A percentile compares a stretch with the other conserved stretches of the same genome.
Conservation (phyloP, 2,888 invertebrate species). For the Therioaphis trifolii region DNA sequence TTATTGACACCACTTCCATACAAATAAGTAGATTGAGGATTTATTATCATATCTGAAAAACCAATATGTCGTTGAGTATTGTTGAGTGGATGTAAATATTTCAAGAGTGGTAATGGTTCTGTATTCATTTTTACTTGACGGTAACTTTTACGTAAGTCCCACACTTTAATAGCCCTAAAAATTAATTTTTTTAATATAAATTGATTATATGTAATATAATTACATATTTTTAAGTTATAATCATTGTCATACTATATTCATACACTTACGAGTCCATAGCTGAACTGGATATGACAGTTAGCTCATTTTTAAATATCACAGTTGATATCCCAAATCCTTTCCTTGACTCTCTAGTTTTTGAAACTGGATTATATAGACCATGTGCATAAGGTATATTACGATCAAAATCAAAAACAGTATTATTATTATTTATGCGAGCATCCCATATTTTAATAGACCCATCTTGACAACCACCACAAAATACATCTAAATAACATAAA, state of each 20-base stretch:
- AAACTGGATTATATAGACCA: conserved; percentile 20
- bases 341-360: too few species aligned
- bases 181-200: neutral
- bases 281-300: conserved; percentile 35
- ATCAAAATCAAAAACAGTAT: conserved; percentile 2
- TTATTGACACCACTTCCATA: conserved; percentile 41
- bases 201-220: neutral
- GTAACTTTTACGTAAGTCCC: conserved; percentile 47
- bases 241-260: neutral
- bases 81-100: neutral
- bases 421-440: neutral
- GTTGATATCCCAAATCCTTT: too few species aligned
- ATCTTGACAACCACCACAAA: conserved; percentile 42
- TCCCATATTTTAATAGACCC: conserved; percentile 38
- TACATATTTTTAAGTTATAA: neutral
- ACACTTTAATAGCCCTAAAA: conserved; percentile 36
- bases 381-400: conserved; percentile 39
- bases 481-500: conserved; percentile 38
- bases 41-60: conserved; percentile 31
- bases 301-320: conserved; percentile 22
- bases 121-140: neutral
- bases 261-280: conserved; percentile 30
- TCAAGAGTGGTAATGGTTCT: conserved; percentile 8
- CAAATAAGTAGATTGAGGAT: conserved; percentile 1
- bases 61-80: neutral